A percentile compares a stretch with the other conserved stretches of the same genome.
These are phyloP conservation scores for Corythoichthys haematopterus DNA, from an alignment of 2,113 vertebrate genomes.

Conservation along the genomic window DNA sequence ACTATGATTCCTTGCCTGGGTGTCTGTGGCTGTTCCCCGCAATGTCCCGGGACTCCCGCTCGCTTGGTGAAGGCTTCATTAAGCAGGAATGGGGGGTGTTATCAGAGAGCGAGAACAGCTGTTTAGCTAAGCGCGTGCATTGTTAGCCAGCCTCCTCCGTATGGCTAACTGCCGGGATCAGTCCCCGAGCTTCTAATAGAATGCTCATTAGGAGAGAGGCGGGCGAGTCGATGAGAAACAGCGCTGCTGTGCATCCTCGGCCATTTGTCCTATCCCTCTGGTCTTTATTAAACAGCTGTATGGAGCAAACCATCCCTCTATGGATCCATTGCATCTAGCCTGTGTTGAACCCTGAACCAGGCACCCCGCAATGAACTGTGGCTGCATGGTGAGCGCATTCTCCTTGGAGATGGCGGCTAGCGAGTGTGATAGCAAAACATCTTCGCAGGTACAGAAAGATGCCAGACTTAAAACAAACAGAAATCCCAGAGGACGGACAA, in stretches of 20 bases:
- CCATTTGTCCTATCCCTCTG: constrained; percentile 57
- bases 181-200: constrained; percentile 74
- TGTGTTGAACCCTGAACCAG: constrained; percentile 31
- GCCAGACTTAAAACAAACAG: constrained; percentile 15
- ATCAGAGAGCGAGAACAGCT: constrained; percentile 72
- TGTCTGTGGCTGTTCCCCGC: constrained; percentile 47
- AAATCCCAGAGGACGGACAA: constrained; percentile 30
- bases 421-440: constrained; percentile 28
- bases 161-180: constrained; percentile 69
- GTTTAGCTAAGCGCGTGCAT: constrained; percentile 75
- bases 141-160: constrained; percentile 75
- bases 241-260: constrained; percentile 40
- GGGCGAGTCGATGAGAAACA: constrained; percentile 58
- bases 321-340: constrained; percentile 36
- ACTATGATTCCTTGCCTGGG: constrained; percentile 36
- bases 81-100: constrained; percentile 66
- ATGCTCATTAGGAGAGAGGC: constrained; percentile 70
- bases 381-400: constrained; percentile 16
- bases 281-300: constrained; percentile 57
- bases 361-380: constrained; percentile 15
- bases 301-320: constrained; percentile 33
- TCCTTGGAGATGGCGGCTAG: constrained; percentile 29
- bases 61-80: constrained; percentile 74
- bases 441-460: constrained; percentile 28
- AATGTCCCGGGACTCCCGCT: constrained; percentile 62